Conservation (phyloP, 1,140 invertebrate species). For the Drosophila pallidifrons region DNA sequence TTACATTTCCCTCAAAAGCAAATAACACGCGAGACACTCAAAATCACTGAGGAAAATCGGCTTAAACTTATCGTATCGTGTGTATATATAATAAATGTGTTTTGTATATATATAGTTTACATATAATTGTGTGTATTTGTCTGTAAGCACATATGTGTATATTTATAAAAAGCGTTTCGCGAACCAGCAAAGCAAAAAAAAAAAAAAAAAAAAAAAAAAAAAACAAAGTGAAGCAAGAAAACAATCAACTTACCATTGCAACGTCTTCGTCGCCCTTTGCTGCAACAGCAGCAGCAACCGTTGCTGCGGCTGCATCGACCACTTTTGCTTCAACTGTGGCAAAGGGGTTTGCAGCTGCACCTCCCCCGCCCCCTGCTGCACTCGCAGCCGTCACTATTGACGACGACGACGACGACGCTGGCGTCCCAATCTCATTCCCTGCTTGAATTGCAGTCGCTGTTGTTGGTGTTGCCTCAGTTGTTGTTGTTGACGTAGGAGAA, state of each 20-base stretch:
- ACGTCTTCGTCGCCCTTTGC: conserved; percentile 53
- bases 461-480: conserved; percentile 7
- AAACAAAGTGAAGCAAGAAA: conserved; percentile 31
- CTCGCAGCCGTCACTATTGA: conserved; percentile 17
- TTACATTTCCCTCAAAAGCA: conserved; percentile 64
- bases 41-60: conserved; percentile 71
- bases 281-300: conserved; percentile 1
- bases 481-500: conserved; percentile 37
- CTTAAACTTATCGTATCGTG: conserved; percentile 57
- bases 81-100: conserved; percentile 45
- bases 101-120: conserved; percentile 1
- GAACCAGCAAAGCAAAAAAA: conserved; percentile 48
- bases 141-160: conserved; percentile 3
- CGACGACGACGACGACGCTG: conserved; percentile 17
- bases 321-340: conserved; percentile 20
- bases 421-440: conserved; percentile 17
- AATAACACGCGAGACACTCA: conserved; percentile 61
- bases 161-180: conserved; percentile 32
- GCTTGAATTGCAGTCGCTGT: conserved; percentile 14
- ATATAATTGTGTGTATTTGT: conserved; percentile 13
- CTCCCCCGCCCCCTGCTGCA: conserved; percentile 23
- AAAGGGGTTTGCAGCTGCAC: conserved; percentile 43
- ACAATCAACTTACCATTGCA: conserved; percentile 75
- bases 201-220: conserved; percentile 3
- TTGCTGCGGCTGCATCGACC: conserved; percentile 17